A percentile compares a stretch with the other conserved stretches of the same genome.
Conservation (phyloP, 2,888 invertebrate genomes). For the Mythimna lalbum region DNA sequence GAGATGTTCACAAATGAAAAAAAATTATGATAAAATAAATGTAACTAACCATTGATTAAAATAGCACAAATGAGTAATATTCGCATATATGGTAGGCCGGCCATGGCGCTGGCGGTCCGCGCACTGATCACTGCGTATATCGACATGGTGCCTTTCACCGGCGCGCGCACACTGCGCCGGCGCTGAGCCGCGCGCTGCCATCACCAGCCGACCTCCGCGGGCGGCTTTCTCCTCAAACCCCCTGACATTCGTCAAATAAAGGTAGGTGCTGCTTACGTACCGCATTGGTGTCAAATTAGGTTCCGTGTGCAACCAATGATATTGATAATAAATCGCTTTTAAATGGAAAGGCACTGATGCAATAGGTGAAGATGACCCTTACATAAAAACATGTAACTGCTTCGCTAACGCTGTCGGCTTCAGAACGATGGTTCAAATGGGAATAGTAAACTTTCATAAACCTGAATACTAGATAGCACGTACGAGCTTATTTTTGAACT, state of each 20-base stretch:
- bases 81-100: constrained; percentile 78
- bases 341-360: constrained; percentile 51
- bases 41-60: constrained; percentile 85
- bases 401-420: neutral
- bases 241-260: constrained; percentile 76
- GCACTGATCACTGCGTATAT: constrained; percentile 73
- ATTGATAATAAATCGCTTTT: constrained; percentile 53
- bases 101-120: constrained; percentile 76
- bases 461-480: neutral
- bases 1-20: constrained; percentile 37
- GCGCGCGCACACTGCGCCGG: constrained; percentile 84
- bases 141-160: constrained; percentile 88
- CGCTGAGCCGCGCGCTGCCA: constrained; percentile 64
- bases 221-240: constrained; percentile 86
- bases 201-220: constrained; percentile 81
- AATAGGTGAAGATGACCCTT: constrained; percentile 46
- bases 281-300: constrained; percentile 59
- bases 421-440: neutral
- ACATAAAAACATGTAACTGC: constrained; percentile 40
- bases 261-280: constrained; percentile 59
- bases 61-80: constrained; percentile 84
- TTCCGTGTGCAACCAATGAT: constrained; percentile 58
- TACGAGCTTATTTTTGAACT: neutral
- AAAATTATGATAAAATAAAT: constrained; percentile 44
- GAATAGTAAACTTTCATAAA: neutral